Base-by-base conservation (phyloP, 2,888 invertebrate species). In the Cyclophora punctaria region DNA sequence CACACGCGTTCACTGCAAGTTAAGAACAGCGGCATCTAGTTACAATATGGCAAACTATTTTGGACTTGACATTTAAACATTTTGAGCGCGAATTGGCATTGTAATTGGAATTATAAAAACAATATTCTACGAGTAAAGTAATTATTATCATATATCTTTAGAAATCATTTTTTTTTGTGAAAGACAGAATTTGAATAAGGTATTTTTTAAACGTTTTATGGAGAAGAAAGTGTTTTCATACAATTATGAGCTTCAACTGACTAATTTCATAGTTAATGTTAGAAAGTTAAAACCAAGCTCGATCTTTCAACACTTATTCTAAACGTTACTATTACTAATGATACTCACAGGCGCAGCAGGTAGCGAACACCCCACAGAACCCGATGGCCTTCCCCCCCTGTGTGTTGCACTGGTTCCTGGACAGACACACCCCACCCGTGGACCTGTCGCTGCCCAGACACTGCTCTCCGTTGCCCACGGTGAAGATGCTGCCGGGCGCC, bases 301-400 rank as follows among this genome's bases (percentile, higher is more conserved):
- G 20, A 20, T 20, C n/a, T 20, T 20, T 20, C 20, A 1, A 20
- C 20, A 20, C 20, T 1, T 1, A 20, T 20, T 20, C 1, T 20
- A 20, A 20, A 20, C 20, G 20, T 20, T 20, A 20, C 20, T 20
- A 20, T 1, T 20, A 20, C 20, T 20, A 20, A 20, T 7, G 37
- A 20, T 52, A 83, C 88, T 82, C 59, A 89, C 89, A 60, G 0
- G 89, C 82, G 51, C 89, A 89, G 51, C 89, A 89, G 2, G 89
- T 87, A 3, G 82, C 87, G 50, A 89, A 88, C 0, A 89, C 87
- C 0, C 89, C 89, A 49, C 89, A 89, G 63, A 83, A 85, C 0
- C 89, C 89, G 2, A 88, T 79, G 0, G 87, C 87, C 49, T 86
- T 86, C 0, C 90, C 90, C 0, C 90, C 89, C 50, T 88, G 87